Base-by-base conservation (phyloP, 2,888 invertebrate species). In the Meteorus cinctellus region DNA sequence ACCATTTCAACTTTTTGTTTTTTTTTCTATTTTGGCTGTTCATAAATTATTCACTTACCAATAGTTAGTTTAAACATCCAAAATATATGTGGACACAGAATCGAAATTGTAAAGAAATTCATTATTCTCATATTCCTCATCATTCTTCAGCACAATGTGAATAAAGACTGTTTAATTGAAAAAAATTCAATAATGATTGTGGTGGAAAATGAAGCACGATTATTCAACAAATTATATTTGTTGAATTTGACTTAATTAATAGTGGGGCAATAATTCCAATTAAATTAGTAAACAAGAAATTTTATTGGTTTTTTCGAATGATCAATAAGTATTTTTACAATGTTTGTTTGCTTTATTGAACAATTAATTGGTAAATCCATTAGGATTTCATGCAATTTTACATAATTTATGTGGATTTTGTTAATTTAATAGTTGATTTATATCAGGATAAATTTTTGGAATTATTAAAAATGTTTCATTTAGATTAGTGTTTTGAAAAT, bases 21-120 rank as follows among this genome's bases (percentile, higher is more conserved):
- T 24, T 24, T 24, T 24, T 24, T 24, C 24, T 24, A 24, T 24
- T 24, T 24, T 68, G n/a, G 1, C 14, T 19, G 1, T 24, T n/a
- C n/a, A 36, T 63, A 63, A 19, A 10, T 63, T 63, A 6, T 65
- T 27, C 4, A 68, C 68, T 51, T 24, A 69, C 69, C 51, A 19
- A 14, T 31, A n/a, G 34, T 29, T 31, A 5, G 14, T 31, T 5
- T 69, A 4, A 69, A 19, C 8, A 34, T 31, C 55, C 69, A 55
- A 55, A 55, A 69, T 10, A 34, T n/a, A 19, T 31, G 2, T 19
- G 51, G n/a, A 6, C 8, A 55, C 8, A 55, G 31, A 19, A 55
- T 31, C 4, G 31, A 36, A n/a, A 41, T 10, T 41, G 34, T 12
- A 51, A 29, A 16, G 0, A 31, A n/a, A 24, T 19, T 41, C 69